These are phyloP conservation scores for Phocoena phocoena DNA, from an alignment of 2,113 vertebrate species.

Conservation along the genomic window DNA sequence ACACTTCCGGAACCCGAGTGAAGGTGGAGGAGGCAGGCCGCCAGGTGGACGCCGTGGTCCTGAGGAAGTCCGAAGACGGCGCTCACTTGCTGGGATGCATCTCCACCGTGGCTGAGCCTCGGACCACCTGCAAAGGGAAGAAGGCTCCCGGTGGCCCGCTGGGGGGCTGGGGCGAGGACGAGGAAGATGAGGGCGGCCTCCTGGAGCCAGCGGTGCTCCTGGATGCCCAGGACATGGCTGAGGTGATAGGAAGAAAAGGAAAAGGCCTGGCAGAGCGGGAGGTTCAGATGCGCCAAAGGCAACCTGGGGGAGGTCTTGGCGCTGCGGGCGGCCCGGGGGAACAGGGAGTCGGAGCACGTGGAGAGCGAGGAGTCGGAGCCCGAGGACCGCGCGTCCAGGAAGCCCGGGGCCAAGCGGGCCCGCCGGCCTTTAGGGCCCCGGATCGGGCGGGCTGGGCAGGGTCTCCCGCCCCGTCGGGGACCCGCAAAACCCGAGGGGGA, in stretches of 20 bases:
- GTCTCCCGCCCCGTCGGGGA: neutral
- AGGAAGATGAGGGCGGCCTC: too few species aligned
- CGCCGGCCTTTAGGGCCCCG: neutral
- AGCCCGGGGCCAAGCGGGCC: constrained; percentile 22
- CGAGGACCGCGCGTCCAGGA: neutral
- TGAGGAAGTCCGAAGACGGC: neutral
- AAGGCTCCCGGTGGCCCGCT: neutral
- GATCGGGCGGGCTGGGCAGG: neutral
- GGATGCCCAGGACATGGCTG: neutral
- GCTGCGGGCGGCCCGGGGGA: neutral
- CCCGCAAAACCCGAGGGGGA: neutral
- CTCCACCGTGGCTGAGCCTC: neutral
- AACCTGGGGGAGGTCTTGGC: constrained; percentile 6
- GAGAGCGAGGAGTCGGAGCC: constrained; percentile 16
- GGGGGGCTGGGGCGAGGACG: neutral
- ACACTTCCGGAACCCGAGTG: neutral
- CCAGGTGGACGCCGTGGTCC: constrained; percentile 36
- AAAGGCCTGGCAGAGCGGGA: neutral
- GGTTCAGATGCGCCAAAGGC: neutral
- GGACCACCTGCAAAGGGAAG: neutral
- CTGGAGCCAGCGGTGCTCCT: neutral
- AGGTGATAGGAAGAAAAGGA: neutral
- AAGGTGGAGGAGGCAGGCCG: neutral
- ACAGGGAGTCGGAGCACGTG: neutral
- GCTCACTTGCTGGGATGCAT: neutral